phyloP scores from a whole-genome alignment of 2,888 invertebrate genomes.

The Junonia oenone region DNA sequence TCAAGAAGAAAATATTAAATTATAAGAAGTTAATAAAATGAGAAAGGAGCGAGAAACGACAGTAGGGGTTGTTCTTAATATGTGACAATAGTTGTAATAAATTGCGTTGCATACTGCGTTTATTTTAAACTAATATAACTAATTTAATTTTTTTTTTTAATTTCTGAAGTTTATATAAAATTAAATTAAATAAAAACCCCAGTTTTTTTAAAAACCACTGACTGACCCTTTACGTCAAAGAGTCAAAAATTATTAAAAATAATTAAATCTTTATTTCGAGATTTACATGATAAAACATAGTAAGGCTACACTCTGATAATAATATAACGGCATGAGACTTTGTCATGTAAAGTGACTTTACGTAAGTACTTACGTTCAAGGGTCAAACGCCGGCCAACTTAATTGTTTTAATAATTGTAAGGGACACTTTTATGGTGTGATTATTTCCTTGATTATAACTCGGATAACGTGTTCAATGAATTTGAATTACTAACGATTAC shows the following conservation, averaged over 20 bases:
- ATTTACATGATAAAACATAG: slow-evolving; percentile 30
- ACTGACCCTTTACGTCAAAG: no score
- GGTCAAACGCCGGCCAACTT: slow-evolving; percentile 33
- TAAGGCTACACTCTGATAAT: slow-evolving; percentile 45
- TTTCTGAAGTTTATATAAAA: no score
- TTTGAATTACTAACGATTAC: slow-evolving; percentile 11
- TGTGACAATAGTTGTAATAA: no score
- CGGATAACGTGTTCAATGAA: slow-evolving; percentile 1
- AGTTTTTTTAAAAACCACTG: no score
- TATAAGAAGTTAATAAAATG: no score
- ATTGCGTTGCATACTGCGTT: no score
- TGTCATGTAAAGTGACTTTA: slow-evolving; percentile 62
- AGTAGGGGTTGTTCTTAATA: no score
- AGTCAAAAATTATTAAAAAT: background rate
- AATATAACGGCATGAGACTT: slow-evolving; percentile 53
- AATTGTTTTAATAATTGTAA: slow-evolving; percentile 37
- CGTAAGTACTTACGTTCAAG: slow-evolving; percentile 33
- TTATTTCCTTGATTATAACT: slow-evolving; percentile 6
- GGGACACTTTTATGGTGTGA: slow-evolving; percentile 10
- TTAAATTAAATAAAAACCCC: no score
- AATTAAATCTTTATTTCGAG: background rate
- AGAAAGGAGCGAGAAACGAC: no score
- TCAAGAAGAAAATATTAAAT: no score
- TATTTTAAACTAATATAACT: no score
- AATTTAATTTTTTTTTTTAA: no score